Evolutionary conservation across 2,797 vertebrate genomes (phyloP), one percentile per base, ranked within the genome.

Genomic region (Sebastes alutus): DNA sequence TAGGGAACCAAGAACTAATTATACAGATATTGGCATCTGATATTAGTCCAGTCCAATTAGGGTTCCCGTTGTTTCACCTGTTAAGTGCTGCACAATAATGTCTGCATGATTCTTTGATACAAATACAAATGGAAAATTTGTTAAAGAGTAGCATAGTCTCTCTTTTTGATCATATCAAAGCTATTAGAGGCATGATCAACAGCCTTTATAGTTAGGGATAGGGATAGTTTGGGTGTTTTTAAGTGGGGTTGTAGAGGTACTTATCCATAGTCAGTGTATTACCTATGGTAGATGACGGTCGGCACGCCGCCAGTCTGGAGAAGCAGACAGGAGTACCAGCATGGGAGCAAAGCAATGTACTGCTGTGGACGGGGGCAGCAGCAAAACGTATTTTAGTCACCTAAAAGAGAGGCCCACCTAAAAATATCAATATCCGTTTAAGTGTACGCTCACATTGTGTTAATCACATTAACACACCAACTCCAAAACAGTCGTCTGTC

Each of bases 211-310:
- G 1, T 32, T 16, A 33, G 22, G 27, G 23, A 23, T 33, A 52
- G 49, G 49, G 20, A 52, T 52, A 52, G 49, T 52, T 52, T 18
- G 18, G 20, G 49, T 52, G 20, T 52, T 52, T 52, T 52, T 20
- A 52, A 20, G 8, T 52, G 20, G 18, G 18, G 49, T 52, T 52
- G 20, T n/a, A 52, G 42, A n/a, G 1, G 49, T n/a, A 52, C 20
- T 52, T n/a, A 52, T 46, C 42, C 42, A 52, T n/a, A 52, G 49
- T n/a, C 49, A n/a, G 20, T 52, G 2, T n/a, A 2, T 52, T 52
- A 52, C 0, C 20, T n/a, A 9, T 0, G 0, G 49, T 52, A 52
- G 9, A 52, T n/a, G 49, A n/a, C 0, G 8, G 20, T n/a, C 9
- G 9, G 20, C 0, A n/a, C 20, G 49, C 18, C 18, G 0, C 7